Conservation (phyloP, 53 echinoderm and acorn worm species). For the Stichopus horrens region DNA sequence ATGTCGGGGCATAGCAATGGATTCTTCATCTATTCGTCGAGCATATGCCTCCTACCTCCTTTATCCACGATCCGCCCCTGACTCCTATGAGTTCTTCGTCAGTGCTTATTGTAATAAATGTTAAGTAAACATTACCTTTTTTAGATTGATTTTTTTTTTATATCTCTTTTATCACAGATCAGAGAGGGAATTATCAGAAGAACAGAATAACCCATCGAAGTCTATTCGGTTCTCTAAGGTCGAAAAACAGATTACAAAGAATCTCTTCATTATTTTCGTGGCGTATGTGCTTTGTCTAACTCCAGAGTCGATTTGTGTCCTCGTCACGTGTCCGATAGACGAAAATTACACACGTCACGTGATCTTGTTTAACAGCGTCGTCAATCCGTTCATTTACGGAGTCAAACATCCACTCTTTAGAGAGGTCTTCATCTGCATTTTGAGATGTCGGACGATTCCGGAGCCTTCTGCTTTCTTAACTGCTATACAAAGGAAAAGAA, state of each 20-base stretch:
- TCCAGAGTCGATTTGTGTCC: not conserved
- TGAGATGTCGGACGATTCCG: slow-evolving; percentile 11
- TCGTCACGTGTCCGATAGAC: not conserved
- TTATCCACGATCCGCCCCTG: too few species aligned
- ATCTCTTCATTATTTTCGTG: slow-evolving; percentile 1
- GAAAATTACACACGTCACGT: not conserved
- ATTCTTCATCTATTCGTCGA: too few species aligned
- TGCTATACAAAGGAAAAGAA: not conserved
- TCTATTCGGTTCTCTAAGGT: not conserved
- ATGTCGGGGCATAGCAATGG: too few species aligned
- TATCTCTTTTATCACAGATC: too few species aligned
- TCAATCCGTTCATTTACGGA: slow-evolving; percentile 29
- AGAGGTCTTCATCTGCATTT: not conserved
- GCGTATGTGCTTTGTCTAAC: slow-evolving; percentile 21
- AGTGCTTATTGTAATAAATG: too few species aligned
- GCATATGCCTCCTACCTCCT: too few species aligned
- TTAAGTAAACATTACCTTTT: too few species aligned
- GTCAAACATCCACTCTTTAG: slow-evolving; percentile 16
- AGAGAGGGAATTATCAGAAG: not conserved
- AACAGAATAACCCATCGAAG: not conserved
- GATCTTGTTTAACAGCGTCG: slow-evolving; percentile 6
- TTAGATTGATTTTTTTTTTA: too few species aligned
- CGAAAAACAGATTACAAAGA: slow-evolving; percentile 8
- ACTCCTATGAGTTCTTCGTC: too few species aligned
- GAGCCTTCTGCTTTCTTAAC: slow-evolving; percentile 7